phyloP scores from a whole-genome alignment of 2,888 invertebrate species.

The Cinara cedri region DNA sequence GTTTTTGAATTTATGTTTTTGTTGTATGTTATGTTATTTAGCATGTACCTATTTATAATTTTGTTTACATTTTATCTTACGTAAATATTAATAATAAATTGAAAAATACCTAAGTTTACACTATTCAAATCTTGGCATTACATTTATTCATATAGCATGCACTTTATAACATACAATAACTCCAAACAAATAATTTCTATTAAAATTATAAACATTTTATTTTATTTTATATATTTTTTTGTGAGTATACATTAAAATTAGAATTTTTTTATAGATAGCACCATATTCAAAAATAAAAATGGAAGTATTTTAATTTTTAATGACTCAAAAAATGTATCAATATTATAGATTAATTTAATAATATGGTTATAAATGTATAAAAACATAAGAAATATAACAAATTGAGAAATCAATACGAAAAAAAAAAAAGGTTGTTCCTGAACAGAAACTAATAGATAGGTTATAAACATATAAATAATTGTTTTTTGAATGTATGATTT shows the following conservation, averaged over 20 bases:
- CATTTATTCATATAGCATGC: slow-evolving; percentile 20
- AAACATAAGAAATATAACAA: slow-evolving; percentile 15
- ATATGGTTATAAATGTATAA: slow-evolving; percentile 8
- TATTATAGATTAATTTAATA: background rate
- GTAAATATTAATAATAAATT: slow-evolving; percentile 39
- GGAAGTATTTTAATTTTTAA: slow-evolving; percentile 1
- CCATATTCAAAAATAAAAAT: slow-evolving; percentile 9
- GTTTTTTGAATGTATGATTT: background rate
- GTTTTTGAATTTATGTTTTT: slow-evolving; percentile 49
- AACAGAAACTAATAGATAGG: background rate
- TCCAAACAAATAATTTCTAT: no score
- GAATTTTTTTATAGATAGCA: background rate
- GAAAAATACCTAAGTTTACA: slow-evolving; percentile 35
- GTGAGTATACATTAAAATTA: background rate
- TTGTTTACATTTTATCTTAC: slow-evolving; percentile 31
- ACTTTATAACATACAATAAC: background rate
- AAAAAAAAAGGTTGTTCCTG: slow-evolving; percentile 18
- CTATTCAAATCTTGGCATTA: slow-evolving; percentile 17
- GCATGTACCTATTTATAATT: no score
- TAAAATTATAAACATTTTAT: background rate
- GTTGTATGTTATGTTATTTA: background rate
- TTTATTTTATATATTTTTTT: background rate
- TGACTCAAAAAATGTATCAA: background rate
- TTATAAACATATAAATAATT: slow-evolving; percentile 4
- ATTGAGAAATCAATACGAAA: slow-evolving; percentile 23